Conservation (phyloP, 2,797 vertebrate genomes). For the Corythornis leucogaster region DNA sequence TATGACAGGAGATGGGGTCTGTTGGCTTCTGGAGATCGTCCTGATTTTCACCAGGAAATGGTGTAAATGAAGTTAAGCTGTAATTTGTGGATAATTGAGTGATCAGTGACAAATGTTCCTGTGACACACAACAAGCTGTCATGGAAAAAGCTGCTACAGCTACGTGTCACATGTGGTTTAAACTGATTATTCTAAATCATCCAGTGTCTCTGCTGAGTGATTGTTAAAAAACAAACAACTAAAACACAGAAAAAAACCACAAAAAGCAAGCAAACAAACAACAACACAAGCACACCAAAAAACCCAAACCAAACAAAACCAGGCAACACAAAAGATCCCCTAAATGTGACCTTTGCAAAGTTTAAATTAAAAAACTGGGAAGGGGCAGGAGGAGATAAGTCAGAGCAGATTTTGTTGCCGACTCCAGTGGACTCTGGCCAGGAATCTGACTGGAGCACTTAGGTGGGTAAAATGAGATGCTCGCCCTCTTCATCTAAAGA, state of each 20-base stretch:
- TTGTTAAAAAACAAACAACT: not conserved
- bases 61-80: constrained; percentile 43
- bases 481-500: not conserved
- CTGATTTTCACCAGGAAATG: constrained; percentile 7
- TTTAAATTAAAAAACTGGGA: not conserved
- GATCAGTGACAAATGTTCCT: constrained; percentile 53
- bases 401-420: not conserved
- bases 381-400: not conserved
- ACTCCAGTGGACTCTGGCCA: not conserved
- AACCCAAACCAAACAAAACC: too few species aligned
- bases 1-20: not conserved
- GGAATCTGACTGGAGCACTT: not conserved
- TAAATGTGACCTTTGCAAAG: not conserved
- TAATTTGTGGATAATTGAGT: constrained; percentile 59
- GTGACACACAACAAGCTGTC: constrained; percentile 49
- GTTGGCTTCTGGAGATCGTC: not conserved
- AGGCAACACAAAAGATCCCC: not conserved
- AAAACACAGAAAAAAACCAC: not conserved
- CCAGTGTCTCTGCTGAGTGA: not conserved
- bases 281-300: too few species aligned
- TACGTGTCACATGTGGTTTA: constrained; percentile 39
- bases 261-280: too few species aligned
- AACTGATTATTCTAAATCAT: constrained; percentile 51
- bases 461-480: not conserved
- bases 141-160: constrained; percentile 30